Evolutionary conservation across 2,797 vertebrate species (phyloP), one percentile per base, ranked within the genome.

Genomic region (Sebastes dallii): DNA sequence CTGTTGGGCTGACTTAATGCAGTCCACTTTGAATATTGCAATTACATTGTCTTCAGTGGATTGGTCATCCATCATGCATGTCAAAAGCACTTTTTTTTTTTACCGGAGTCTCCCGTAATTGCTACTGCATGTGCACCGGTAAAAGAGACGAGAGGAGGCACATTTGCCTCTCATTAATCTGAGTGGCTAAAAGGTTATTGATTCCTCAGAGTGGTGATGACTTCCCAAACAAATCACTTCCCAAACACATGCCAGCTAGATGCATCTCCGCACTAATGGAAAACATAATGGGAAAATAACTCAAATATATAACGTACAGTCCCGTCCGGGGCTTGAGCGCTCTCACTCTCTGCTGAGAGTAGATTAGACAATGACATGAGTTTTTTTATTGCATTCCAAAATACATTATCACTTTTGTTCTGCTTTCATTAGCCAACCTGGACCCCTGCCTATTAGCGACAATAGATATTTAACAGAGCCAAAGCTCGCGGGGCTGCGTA

Each of bases 121-220:
- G 92, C 89, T 87, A 80, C 78, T 81, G 89, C 65, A 25, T 87
- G 85, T 75, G 83, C 81, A 87, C 86, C 67, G 77, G 91, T 91
- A 90, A 92, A 90, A 91, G 88, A 94, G 89, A 93, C 69, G 70
- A 88, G 90, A 85, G 87, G 71, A 86, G 86, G 91, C 86, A 85
- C 93, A 95, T 95, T 95, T 95, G 93, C 92, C 91, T 95, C 87
- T 95, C 94, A 93, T 95, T 93, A 92, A 92, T 95, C 93, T 92
- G 90, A 94, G 91, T 92, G 88, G 94, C 93, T 95, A 95, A 95
- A 94, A 95, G 95, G 93, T 94, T 95, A 95, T 95, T 95, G 95
- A 95, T 95, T 94, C 89, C 88, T 90, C 83, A 27, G 87, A 92
- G 90, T 90, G 86, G 90, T 91, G 93, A 93, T 90, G 92, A 94